Evolutionary conservation across 92 coral and sea anemone genomes (phyloP).

Genomic region (Galaxea fascicularis): DNA sequence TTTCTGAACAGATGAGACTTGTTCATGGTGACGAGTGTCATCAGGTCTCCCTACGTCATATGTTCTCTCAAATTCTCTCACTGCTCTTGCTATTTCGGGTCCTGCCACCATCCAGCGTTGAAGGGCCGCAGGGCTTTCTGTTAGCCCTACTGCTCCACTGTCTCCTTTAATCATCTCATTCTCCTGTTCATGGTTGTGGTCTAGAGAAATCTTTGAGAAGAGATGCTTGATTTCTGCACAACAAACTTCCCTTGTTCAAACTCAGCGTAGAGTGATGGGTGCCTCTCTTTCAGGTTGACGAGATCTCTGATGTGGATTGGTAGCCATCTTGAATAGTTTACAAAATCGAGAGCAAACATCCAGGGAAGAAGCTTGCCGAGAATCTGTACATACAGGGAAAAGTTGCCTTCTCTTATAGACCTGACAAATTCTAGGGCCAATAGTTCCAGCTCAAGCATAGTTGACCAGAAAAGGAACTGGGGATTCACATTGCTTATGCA

Average conservation of each 20-base stretch:
- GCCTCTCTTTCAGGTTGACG: conserved; percentile 33
- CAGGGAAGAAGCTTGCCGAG: conserved; percentile 46
- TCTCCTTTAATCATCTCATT: conserved; percentile 51
- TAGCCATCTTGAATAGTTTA: conserved; percentile 49
- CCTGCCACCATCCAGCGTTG: conserved; percentile 31
- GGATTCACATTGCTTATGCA: conserved; percentile 18
- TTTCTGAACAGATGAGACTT: conserved; percentile 19
- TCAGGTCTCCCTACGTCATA: background rate
- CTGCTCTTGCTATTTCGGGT: conserved; percentile 29
- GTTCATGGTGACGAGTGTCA: conserved; percentile 21
- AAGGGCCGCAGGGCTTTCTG: conserved; percentile 41
- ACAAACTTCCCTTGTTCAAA: conserved; percentile 49
- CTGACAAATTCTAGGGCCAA: too few species aligned
- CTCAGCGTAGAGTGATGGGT: conserved; percentile 33
- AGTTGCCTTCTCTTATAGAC: conserved; percentile 39
- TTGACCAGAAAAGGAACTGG: conserved; percentile 42
- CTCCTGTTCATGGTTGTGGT: conserved; percentile 41
- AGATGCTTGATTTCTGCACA: conserved; percentile 31
- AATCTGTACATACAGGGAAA: conserved; percentile 43
- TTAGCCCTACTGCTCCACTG: conserved; percentile 35
- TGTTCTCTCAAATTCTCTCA: conserved; percentile 25
- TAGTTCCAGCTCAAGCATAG: too few species aligned
- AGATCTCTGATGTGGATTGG: conserved; percentile 55
- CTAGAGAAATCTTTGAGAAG: conserved; percentile 36
- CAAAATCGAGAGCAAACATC: conserved; percentile 52